phyloP scores from a whole-genome alignment of 1,140 invertebrate genomes.

The Trypoxylus dichotomus region DNA sequence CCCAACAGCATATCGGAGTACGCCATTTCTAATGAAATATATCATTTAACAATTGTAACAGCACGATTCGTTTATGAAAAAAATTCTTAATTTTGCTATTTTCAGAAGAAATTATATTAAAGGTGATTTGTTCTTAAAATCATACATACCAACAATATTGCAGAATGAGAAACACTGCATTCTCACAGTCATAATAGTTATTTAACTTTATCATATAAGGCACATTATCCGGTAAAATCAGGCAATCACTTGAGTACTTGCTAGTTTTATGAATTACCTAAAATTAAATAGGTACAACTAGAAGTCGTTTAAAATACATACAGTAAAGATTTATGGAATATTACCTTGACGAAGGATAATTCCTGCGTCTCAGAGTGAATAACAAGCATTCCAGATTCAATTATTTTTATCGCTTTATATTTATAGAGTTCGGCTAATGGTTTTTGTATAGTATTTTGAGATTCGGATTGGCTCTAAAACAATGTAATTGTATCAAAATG shows the following conservation, averaged over 20 bases:
- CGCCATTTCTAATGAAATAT: too few relatives aligned
- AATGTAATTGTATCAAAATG: neutral
- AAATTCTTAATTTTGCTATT: too few relatives aligned
- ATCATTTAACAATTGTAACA: too few relatives aligned
- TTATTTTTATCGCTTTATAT: constrained; percentile 53
- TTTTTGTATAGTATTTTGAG: constrained; percentile 34
- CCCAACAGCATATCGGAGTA: too few relatives aligned
- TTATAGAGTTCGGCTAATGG: constrained; percentile 53
- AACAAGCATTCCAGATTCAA: constrained; percentile 56
- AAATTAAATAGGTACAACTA: constrained; percentile 27
- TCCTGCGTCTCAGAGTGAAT: constrained; percentile 54
- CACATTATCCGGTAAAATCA: constrained; percentile 56
- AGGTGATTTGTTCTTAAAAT: neutral
- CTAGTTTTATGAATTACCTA: constrained; percentile 56
- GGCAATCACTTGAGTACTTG: constrained; percentile 50
- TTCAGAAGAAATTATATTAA: too few relatives aligned
- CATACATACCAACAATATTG: constrained; percentile 50
- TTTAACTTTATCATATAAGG: constrained; percentile 57
- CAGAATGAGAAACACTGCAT: constrained; percentile 56
- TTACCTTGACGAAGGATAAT: constrained; percentile 54
- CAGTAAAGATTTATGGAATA: too few relatives aligned
- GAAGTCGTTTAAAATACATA: constrained; percentile 26
- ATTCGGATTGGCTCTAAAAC: constrained; percentile 31
- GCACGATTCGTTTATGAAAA: too few relatives aligned
- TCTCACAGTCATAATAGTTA: constrained; percentile 56